These are phyloP conservation scores for Lithobius niger DNA, from an alignment of 1,140 invertebrate genomes.

Conservation along the genomic window DNA sequence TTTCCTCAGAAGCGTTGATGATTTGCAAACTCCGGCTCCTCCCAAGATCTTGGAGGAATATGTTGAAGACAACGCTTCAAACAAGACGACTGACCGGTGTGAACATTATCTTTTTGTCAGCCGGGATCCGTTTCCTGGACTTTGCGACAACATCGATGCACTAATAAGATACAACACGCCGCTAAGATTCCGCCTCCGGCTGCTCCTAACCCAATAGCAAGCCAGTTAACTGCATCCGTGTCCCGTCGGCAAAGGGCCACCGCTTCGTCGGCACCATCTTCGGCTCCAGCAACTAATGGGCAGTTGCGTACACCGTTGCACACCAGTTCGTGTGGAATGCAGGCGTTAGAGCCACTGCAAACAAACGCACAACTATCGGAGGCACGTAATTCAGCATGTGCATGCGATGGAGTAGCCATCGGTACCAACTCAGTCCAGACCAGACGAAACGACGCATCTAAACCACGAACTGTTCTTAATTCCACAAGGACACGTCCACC, in stretches of 20 bases:
- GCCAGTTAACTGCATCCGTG: slow-evolving; percentile 33
- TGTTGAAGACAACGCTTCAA: too few species aligned
- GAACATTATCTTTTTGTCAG: too few species aligned
- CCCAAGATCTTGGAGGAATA: too few species aligned
- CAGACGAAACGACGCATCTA: slow-evolving; percentile 61
- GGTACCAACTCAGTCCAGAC: slow-evolving; percentile 81
- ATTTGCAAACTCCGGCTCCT: too few species aligned
- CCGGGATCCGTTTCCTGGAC: slow-evolving; percentile 6
- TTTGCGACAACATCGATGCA: slow-evolving; percentile 32
- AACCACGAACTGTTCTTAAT: neutral
- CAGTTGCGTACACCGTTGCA: slow-evolving; percentile 80
- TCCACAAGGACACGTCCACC: slow-evolving; percentile 6
- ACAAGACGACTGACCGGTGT: too few species aligned
- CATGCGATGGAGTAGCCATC: slow-evolving; percentile 26
- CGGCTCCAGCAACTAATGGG: slow-evolving; percentile 34
- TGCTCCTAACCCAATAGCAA: slow-evolving; percentile 37
- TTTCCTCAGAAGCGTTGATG: too few species aligned
- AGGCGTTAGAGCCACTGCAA: slow-evolving; percentile 60
- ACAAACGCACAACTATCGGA: slow-evolving; percentile 50
- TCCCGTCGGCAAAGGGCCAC: slow-evolving; percentile 42
- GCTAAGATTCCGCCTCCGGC: slow-evolving; percentile 31
- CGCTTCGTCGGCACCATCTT: slow-evolving; percentile 39
- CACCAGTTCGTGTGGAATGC: slow-evolving; percentile 60
- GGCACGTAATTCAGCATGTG: slow-evolving; percentile 12
- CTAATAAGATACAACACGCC: slow-evolving; percentile 35